Conservation (phyloP, 2,797 vertebrate species). For the Vireo griseus region DNA sequence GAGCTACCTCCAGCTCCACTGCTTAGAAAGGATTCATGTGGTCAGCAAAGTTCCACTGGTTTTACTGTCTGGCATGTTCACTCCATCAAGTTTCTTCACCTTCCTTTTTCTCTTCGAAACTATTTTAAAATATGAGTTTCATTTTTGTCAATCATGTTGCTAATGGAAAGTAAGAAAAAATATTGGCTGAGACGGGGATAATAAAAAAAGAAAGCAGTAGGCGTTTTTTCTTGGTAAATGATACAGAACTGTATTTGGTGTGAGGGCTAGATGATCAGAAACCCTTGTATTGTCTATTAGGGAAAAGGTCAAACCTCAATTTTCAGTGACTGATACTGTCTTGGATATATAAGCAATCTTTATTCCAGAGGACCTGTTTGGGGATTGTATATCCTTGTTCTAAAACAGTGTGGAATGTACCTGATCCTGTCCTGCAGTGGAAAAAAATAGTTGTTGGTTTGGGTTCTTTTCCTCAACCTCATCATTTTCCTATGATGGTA, state of each 20-base stretch:
- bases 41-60: neutral
- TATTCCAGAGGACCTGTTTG: neutral
- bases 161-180: neutral
- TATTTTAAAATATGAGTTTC: neutral
- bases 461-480: accelerated
- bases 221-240: neutral
- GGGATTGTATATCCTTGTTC: neutral
- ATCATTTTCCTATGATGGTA: neutral
- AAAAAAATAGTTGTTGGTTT: accelerated
- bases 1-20: neutral
- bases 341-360: neutral
- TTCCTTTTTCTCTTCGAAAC: neutral
- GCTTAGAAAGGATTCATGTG: neutral
- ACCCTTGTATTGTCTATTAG: accelerated
- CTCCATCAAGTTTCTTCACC: neutral
- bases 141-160: neutral
- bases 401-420: neutral
- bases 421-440: neutral
- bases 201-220: neutral
- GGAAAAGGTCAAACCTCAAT: neutral
- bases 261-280: neutral
- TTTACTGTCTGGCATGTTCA: neutral
- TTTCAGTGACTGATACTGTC: neutral
- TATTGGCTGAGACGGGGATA: neutral
- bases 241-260: neutral